Evolutionary conservation across 2,113 vertebrate species (phyloP), one percentile per base, ranked within the genome.

Genomic region (Mirza zaza): DNA sequence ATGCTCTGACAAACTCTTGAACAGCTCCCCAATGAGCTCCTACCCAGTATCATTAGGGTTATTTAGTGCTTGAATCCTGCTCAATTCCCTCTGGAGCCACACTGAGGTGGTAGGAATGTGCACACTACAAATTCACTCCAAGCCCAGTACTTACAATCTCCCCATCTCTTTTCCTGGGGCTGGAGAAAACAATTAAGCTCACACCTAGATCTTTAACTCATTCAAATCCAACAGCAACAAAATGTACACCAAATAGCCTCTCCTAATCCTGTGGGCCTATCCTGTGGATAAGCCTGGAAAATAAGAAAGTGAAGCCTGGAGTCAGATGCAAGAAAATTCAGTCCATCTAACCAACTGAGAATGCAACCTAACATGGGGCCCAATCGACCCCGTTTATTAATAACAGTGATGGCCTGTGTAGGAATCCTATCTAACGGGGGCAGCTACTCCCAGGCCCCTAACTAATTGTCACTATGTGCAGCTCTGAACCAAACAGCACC

Each of bases 1-100:
- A 87, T 80, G 91, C 96, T 96, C 90, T 95, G 97, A 97, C 91
- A 97, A 98, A 98, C 70, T 95, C 97, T 32, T 59, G 92, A 97
- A 97, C 97, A 76, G 89, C 71, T 97, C 95, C 96, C 94, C 9
- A 7, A 75, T 25, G 59, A 96, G 94, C 96, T 91, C 95, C 90
- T 93, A 96, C 82, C 94, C 6, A 57, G 81, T 98, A 87, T 97
- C 98, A 96, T 84, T 95, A 86, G 84, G 92, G 93, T 97, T 98
- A 83, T 96, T 97, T 86, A 81, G 94, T 98, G 94, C 93, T 94
- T 92, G 29, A 45, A 93, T 95, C 79, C 95, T 95, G 84, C 96
- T 95, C 79, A 75, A 90, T 94, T 98, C 97, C 97, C 89, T 81
- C 63, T 0, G 73, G 96, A 96, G 79, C 82, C 91, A 67, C 77